A percentile compares a stretch with the other conserved stretches of the same genome.
phyloP scores from a whole-genome alignment of 1,140 invertebrate species.

The Leptopilina boulardi region DNA sequence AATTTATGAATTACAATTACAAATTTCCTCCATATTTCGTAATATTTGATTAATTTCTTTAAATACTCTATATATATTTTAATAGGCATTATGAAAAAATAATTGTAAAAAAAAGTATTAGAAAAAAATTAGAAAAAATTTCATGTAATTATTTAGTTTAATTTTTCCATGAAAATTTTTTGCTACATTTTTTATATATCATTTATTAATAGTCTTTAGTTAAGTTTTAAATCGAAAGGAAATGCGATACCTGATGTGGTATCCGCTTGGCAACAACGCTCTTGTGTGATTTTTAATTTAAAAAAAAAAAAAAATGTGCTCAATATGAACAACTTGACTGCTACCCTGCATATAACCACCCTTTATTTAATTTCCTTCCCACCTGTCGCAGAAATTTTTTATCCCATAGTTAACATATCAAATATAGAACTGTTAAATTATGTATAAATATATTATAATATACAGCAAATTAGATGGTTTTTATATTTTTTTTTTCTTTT shows the following conservation, averaged over 20 bases:
- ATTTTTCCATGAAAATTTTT: too few relatives aligned
- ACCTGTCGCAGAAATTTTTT: neutral
- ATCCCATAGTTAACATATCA: neutral
- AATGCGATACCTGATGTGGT: slow-evolving; percentile 42
- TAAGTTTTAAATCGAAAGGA: neutral
- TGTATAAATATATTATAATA: neutral
- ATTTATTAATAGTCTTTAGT: neutral
- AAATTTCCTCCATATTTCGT: neutral
- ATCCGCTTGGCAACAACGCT: slow-evolving; percentile 67
- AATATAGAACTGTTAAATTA: neutral
- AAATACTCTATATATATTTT: neutral
- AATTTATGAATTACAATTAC: neutral
- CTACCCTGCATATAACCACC: slow-evolving; percentile 21
- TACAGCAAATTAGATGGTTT: too few relatives aligned
- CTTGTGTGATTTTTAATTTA: slow-evolving; percentile 36
- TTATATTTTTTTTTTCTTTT: too few relatives aligned
- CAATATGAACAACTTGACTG: slow-evolving; percentile 14
- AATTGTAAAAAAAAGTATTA: too few relatives aligned
- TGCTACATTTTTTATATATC: too few relatives aligned
- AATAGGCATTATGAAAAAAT: neutral
- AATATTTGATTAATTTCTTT: too few relatives aligned
- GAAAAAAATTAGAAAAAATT: too few relatives aligned
- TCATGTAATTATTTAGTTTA: too few relatives aligned
- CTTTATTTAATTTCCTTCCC: slow-evolving; percentile 18
- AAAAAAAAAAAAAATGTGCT: too few relatives aligned